Evolutionary conservation across 1,140 invertebrate species (phyloP).

Genomic region (Lamellibrachia luymesi): DNA sequence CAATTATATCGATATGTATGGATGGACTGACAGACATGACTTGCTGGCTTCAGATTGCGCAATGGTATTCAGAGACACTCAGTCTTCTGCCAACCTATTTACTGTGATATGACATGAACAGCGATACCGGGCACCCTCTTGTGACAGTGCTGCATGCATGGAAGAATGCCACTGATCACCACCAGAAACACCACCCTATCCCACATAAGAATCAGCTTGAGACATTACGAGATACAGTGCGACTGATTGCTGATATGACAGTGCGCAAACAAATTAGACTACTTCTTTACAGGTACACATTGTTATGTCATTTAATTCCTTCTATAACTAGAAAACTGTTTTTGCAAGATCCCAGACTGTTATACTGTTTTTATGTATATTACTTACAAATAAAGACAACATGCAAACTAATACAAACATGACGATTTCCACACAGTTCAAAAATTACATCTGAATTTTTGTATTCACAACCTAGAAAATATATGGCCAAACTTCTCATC

Average conservation of each 20-base stretch:
- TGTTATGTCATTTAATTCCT: neutral
- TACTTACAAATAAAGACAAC: too few species aligned
- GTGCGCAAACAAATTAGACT: neutral
- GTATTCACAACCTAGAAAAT: too few species aligned
- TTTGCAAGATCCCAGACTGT: too few species aligned
- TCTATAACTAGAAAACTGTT: too few species aligned
- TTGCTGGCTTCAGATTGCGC: neutral
- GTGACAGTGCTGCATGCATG: neutral
- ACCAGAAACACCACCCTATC: neutral
- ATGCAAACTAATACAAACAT: too few species aligned
- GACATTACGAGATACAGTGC: neutral
- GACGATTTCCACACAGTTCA: too few species aligned
- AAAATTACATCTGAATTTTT: too few species aligned
- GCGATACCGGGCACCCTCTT: neutral
- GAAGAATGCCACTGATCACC: neutral
- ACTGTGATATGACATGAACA: neutral
- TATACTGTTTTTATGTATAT: neutral
- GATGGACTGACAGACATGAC: neutral
- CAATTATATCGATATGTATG: neutral
- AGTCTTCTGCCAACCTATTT: neutral
- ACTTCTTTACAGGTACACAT: conserved; percentile 16
- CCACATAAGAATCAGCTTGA: neutral
- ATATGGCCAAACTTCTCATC: too few species aligned
- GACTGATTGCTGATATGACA: neutral
- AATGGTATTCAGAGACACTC: neutral